Conservation (phyloP, 2,113 vertebrate genomes). For the Eptesicus fuscus region DNA sequence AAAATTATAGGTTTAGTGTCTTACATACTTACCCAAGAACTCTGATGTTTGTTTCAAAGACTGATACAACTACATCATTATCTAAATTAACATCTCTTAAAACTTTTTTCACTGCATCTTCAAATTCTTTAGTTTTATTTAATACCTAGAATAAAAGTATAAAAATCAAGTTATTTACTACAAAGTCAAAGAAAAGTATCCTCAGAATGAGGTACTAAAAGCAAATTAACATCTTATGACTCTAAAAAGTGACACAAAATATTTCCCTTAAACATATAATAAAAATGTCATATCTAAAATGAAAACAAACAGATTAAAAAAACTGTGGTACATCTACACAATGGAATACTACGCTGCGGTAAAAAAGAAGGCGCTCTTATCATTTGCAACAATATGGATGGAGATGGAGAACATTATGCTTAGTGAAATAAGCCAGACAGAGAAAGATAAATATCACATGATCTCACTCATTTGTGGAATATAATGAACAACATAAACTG, state of each 20-base stretch:
- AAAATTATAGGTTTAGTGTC: background rate
- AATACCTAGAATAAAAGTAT: constrained; percentile 87
- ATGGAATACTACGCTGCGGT: no score
- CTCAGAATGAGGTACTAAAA: constrained; percentile 41
- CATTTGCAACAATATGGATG: no score
- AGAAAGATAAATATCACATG: no score
- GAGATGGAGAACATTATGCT: no score
- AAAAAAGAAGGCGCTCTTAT: no score
- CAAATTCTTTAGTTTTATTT: constrained; percentile 98
- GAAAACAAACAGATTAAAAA: background rate
- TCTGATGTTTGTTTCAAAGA: constrained; percentile 99
- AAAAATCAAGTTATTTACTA: constrained; percentile 40
- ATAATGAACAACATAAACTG: no score
- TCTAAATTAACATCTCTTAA: constrained; percentile 96
- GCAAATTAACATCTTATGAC: background rate
- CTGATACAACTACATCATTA: constrained; percentile 98
- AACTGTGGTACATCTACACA: no score
- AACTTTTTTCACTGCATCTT: constrained; percentile 95
- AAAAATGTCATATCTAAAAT: background rate
- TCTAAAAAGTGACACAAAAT: constrained; percentile 13
- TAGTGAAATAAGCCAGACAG: no score
- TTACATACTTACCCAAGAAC: constrained; percentile 93
- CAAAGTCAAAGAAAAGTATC: background rate
- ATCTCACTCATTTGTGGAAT: no score
- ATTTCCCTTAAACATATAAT: background rate